A percentile compares a stretch with the other conserved stretches of the same genome.
These are phyloP conservation scores for Thera britannica DNA, from an alignment of 2,888 invertebrate species.

Conservation along the genomic window DNA sequence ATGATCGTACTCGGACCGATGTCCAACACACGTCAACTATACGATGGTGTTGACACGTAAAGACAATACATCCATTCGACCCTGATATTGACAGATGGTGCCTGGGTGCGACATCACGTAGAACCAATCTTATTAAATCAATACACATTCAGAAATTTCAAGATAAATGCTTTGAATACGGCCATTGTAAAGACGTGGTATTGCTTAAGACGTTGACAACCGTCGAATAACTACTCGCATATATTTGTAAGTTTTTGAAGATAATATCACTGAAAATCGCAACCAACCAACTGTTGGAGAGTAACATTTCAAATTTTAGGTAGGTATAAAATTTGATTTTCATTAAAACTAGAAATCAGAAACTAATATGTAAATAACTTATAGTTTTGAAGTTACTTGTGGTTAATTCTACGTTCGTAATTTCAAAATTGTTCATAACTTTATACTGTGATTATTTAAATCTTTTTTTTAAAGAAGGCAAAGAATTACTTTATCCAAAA, in stretches of 20 bases:
- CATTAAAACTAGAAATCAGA: no score
- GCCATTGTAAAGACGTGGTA: no score
- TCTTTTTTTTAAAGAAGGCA: slow-evolving; percentile 4
- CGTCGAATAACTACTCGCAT: no score
- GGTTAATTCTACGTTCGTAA: no score
- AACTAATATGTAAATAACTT: no score
- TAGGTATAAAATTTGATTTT: no score
- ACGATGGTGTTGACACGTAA: slow-evolving; percentile 37
- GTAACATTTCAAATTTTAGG: no score
- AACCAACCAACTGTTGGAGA: no score
- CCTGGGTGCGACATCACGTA: slow-evolving; percentile 31
- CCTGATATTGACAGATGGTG: slow-evolving; percentile 41
- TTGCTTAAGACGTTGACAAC: no score
- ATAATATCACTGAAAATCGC: no score
- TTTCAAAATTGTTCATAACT: neutral
- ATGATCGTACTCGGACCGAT: slow-evolving; percentile 10
- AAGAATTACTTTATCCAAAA: slow-evolving; percentile 19
- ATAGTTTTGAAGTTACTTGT: no score
- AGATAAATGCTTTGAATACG: slow-evolving; percentile 11
- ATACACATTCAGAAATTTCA: slow-evolving; percentile 18
- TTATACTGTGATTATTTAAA: neutral
- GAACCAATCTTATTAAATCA: slow-evolving; percentile 30
- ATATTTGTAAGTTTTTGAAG: no score
- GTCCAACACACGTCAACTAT: slow-evolving; percentile 13
- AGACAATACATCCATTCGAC: slow-evolving; percentile 34